A percentile compares a stretch with the other conserved stretches of the same genome.
Evolutionary conservation across 2,888 invertebrate genomes (phyloP).

Genomic region (Metalampra italica): DNA sequence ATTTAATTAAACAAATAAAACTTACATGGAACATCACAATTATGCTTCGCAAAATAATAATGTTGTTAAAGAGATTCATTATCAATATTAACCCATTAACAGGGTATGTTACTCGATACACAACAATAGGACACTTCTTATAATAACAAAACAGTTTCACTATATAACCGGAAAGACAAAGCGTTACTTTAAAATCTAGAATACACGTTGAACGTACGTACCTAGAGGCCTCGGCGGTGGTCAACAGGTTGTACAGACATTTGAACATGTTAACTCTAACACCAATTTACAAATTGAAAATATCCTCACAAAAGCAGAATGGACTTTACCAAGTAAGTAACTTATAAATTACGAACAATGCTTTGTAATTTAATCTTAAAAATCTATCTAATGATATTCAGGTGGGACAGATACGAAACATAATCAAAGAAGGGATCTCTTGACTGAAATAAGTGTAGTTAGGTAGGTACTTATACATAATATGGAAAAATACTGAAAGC

Average conservation of each 20-base stretch:
- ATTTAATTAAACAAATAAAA: constrained; percentile 72
- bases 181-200: constrained; percentile 28
- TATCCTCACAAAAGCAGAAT: constrained; percentile 22
- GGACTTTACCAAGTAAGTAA: constrained; percentile 21
- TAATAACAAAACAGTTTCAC: constrained; percentile 43
- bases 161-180: constrained; percentile 45
- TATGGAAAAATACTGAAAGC: constrained; percentile 30
- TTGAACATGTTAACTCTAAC: constrained; percentile 22
- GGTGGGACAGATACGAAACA: constrained; percentile 60
- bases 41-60: constrained; percentile 76
- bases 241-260: constrained; percentile 20
- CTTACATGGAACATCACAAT: constrained; percentile 78
- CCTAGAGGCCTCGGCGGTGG: constrained; percentile 33
- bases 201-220: constrained; percentile 39
- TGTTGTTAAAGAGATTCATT: constrained; percentile 57
- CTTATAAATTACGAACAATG: constrained; percentile 15
- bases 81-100: constrained; percentile 25
- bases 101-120: constrained; percentile 29
- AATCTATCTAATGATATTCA: constrained; percentile 69
- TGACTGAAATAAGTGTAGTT: not conserved
- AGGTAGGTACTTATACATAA: not conserved
- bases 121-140: constrained; percentile 46
- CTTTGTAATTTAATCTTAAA: constrained; percentile 21
- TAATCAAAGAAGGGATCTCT: constrained; percentile 11
- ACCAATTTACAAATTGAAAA: constrained; percentile 30